Evolutionary conservation across 2,888 invertebrate species (phyloP), one percentile per base, ranked within the genome.

Genomic region (Mimas tiliae): DNA sequence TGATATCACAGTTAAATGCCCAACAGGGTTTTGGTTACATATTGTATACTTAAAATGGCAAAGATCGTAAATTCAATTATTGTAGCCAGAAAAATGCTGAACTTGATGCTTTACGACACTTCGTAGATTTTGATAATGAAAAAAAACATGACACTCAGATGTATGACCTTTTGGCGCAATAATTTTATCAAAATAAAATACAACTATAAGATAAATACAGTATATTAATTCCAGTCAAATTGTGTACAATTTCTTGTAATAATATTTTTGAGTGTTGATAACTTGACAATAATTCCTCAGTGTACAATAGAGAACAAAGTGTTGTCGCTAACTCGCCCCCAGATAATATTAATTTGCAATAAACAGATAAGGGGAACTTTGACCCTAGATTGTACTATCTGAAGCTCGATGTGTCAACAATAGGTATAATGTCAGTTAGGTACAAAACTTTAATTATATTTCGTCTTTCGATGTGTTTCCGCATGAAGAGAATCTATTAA

Each of bases 351-450:
- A 63, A 66, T 70, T 73, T 67, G 69, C 72, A 71, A 69, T 67
- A 74, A 74, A 73, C 71, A 74, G 52, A 53, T 62, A 70, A 70
- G 72, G 71, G 64, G 63, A 78, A 78, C 83, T 83, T 72, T 83
- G 81, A 81, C 78, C 80, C 67, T 34, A 66, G 83, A 82, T 83
- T 69, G 70, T 67, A 38, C 45, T 80, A 83, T 83, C 83, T 68
- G 68, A 74, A 72, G 11, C 27, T 33, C 16, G 38, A 11, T 48
- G 38, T 74, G 77, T 78, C 75, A 77, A 68, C 62, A 64, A 55
- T 73, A 69, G 68, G 65, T 75, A 69, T 69, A 50, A 45, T 58
- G 65, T 19, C 48, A 58, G 11, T 38, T 33, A 34, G 48, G 50
- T 50, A 48, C 19, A 27, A n/a, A 63, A 33, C n/a, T 9, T 21